phyloP scores from a whole-genome alignment of 2,797 vertebrate genomes.

The Somateria mollissima region DNA sequence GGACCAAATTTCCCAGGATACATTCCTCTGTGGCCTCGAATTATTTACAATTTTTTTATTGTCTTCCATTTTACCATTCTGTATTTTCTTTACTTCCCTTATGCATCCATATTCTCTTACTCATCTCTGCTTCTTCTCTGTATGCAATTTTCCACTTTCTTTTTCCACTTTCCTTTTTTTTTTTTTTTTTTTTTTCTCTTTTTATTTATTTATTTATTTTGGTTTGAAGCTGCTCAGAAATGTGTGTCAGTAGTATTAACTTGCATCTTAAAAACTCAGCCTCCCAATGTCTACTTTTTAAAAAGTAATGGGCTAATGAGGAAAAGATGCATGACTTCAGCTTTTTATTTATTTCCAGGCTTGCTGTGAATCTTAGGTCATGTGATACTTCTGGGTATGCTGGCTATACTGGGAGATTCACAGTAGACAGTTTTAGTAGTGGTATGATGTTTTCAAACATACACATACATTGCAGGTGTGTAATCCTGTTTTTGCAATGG shows the following conservation, averaged over 20 bases:
- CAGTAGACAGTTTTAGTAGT: not conserved
- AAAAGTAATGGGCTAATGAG: constrained; percentile 22
- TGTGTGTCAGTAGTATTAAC: not conserved
- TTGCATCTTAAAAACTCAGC: not conserved
- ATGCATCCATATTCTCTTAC: not conserved
- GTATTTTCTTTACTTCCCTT: not conserved
- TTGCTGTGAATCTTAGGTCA: not conserved
- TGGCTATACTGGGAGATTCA: constrained; percentile 18
- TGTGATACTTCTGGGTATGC: not conserved
- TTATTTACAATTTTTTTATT: not conserved
- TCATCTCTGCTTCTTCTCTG: not conserved
- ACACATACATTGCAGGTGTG: not conserved
- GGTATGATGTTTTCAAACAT: not conserved
- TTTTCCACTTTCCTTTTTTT: not conserved
- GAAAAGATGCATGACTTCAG: constrained; percentile 38
- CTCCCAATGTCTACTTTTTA: not conserved
- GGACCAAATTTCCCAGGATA: not conserved
- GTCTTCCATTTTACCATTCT: not conserved
- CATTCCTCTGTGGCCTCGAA: not conserved
- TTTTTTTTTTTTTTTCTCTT: not conserved
- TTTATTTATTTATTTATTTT: too few relatives aligned
- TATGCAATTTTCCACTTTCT: not conserved
- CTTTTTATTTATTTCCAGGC: constrained; percentile 32
- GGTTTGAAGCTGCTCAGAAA: not conserved
- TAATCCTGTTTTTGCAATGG: not conserved